Percentiles rank a stretch among this genome's conserved stretches.
Conservation (phyloP, 1,140 invertebrate species). For the Thalassaphorura encarpata region DNA sequence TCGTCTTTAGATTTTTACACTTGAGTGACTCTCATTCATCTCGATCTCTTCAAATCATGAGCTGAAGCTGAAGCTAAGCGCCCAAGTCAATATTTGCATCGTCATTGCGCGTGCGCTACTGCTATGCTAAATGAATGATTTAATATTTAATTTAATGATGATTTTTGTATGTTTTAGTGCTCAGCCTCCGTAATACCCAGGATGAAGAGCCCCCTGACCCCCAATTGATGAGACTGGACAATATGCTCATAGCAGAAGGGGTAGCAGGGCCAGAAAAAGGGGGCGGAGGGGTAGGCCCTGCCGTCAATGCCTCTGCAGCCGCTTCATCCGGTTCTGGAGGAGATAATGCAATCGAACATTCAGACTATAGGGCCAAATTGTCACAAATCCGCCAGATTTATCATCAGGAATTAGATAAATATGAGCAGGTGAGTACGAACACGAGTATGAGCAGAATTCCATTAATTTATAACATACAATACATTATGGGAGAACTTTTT, state of each 20-base stretch:
- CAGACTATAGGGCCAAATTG: constrained; percentile 96
- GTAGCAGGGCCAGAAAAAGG: constrained; percentile 97
- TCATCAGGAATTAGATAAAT: constrained; percentile 98
- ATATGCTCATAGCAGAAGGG: constrained; percentile 99
- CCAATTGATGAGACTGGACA: constrained; percentile 96
- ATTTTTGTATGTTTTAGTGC: constrained; percentile 49
- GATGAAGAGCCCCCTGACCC: constrained; percentile 98
- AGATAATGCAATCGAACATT: constrained; percentile 98
- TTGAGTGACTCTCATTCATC: no score
- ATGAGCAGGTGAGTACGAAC: constrained; percentile 68
- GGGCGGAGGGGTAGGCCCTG: constrained; percentile 80
- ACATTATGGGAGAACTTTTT: no score
- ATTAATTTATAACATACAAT: no score
- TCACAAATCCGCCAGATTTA: constrained; percentile 99
- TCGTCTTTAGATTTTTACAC: no score
- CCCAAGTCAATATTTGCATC: not conserved
- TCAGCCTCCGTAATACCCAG: constrained; percentile 91
- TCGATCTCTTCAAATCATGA: no score
- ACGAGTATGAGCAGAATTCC: not conserved
- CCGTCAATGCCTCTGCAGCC: constrained; percentile 79
- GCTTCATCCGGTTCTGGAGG: constrained; percentile 43
- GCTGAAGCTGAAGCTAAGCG: no score
- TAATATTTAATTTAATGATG: not conserved
- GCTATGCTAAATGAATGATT: not conserved
- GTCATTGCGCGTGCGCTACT: not conserved